Evolutionary conservation across 2,113 vertebrate genomes (phyloP).

Genomic region (Salvator merianae): DNA sequence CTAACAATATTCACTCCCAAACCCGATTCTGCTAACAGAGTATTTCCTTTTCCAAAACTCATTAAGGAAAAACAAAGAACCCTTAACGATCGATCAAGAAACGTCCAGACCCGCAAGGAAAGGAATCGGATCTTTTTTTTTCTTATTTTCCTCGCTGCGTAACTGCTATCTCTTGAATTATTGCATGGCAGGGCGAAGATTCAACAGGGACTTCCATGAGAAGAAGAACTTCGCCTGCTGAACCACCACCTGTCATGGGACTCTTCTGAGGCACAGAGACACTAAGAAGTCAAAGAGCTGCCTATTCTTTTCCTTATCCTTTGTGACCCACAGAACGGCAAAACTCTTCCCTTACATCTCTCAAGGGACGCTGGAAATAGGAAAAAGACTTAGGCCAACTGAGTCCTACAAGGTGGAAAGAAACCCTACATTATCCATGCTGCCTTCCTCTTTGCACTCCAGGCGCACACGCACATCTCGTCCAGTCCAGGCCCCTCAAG

Average conservation of each 20-base stretch:
- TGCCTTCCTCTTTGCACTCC: background rate
- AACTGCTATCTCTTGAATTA: too few species aligned
- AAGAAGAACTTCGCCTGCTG: background rate
- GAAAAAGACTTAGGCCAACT: background rate
- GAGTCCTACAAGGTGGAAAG: background rate
- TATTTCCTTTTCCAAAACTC: background rate
- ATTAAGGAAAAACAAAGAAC: too few species aligned
- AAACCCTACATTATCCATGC: background rate
- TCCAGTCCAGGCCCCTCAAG: background rate
- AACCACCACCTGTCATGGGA: background rate
- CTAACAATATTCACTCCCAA: background rate
- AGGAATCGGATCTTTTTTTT: too few species aligned
- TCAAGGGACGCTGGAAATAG: background rate
- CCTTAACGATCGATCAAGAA: too few species aligned
- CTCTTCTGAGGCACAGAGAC: background rate
- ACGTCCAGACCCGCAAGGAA: too few species aligned
- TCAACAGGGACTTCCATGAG: too few species aligned
- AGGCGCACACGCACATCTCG: fast-evolving
- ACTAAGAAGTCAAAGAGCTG: too few species aligned
- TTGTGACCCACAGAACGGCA: too few species aligned
- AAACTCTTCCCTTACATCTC: background rate
- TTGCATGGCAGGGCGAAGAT: background rate
- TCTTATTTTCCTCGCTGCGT: too few species aligned
- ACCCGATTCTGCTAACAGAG: background rate
- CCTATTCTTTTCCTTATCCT: background rate